phyloP scores from a whole-genome alignment of 2,888 invertebrate species.

The Apodemia mormo region DNA sequence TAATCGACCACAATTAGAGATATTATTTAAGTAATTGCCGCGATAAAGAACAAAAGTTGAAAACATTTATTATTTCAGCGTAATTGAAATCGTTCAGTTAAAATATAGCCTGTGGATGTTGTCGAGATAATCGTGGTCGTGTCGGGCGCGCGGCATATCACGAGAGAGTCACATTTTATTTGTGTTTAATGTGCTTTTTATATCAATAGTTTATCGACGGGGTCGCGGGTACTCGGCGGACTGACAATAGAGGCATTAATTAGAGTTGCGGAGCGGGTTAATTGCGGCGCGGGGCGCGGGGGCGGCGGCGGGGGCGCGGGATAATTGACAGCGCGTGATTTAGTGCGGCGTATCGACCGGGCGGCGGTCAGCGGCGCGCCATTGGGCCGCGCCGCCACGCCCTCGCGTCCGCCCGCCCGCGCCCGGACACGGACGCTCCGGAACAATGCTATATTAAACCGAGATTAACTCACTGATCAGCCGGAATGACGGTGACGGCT shows the following conservation, averaged over 20 bases:
- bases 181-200: neutral
- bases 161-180: neutral
- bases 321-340: slow-evolving; percentile 43
- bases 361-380: slow-evolving; percentile 46
- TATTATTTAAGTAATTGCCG: too few species aligned
- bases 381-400: slow-evolving; percentile 45
- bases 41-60: too few species aligned
- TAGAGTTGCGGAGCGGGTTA: slow-evolving; percentile 32
- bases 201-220: slow-evolving; percentile 15
- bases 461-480: neutral
- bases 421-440: slow-evolving; percentile 13
- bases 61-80: too few species aligned
- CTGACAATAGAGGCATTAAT: slow-evolving; percentile 34
- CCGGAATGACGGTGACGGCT: too few species aligned
- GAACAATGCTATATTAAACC: slow-evolving; percentile 1
- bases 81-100: too few species aligned
- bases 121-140: too few species aligned
- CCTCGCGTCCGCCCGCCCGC: slow-evolving; percentile 25
- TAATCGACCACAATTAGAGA: too few species aligned
- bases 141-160: neutral
- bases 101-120: too few species aligned
- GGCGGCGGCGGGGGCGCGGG: slow-evolving; percentile 22
- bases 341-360: slow-evolving; percentile 36
- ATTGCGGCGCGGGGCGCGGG: slow-evolving; percentile 36
- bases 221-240: neutral